Conservation (phyloP, 2,113 vertebrate genomes). For the Crocuta crocuta region DNA sequence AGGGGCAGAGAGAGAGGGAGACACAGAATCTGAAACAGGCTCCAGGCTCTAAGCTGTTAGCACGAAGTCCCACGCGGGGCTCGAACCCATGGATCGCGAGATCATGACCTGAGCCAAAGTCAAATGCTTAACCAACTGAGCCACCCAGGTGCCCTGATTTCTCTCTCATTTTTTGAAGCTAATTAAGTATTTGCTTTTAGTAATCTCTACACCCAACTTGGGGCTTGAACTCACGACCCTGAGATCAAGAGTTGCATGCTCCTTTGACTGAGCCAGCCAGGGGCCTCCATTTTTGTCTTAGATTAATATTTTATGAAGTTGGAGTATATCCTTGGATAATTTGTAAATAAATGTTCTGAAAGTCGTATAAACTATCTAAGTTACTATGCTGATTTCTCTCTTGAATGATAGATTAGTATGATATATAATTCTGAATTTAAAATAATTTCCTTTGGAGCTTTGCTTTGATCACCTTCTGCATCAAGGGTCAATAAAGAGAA, state of each 20-base stretch:
- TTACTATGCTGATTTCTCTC: neutral
- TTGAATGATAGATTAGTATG: neutral
- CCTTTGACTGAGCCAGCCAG: neutral
- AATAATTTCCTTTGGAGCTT: neutral
- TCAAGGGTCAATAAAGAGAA: neutral
- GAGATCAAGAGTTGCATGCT: neutral
- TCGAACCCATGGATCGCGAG: too few relatives aligned
- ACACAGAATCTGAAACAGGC: too few relatives aligned
- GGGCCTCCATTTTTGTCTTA: neutral
- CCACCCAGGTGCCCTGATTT: neutral
- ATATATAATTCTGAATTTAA: slow-evolving; percentile 12
- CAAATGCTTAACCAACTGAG: too few relatives aligned
- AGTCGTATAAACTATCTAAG: neutral
- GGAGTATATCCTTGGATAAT: neutral
- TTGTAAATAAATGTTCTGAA: neutral
- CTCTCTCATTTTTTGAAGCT: neutral
- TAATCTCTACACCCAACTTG: neutral
- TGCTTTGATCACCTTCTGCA: neutral
- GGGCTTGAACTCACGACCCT: neutral
- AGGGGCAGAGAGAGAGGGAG: too few relatives aligned
- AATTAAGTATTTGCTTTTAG: neutral
- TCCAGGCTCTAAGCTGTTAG: too few relatives aligned
- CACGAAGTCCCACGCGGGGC: too few relatives aligned
- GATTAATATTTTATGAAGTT: slow-evolving; percentile 42
- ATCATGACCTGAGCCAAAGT: too few relatives aligned